A percentile compares a stretch with the other conserved stretches of the same genome.
Evolutionary conservation across 2,888 invertebrate species (phyloP).

Genomic region (Oligia fasciuncula): DNA sequence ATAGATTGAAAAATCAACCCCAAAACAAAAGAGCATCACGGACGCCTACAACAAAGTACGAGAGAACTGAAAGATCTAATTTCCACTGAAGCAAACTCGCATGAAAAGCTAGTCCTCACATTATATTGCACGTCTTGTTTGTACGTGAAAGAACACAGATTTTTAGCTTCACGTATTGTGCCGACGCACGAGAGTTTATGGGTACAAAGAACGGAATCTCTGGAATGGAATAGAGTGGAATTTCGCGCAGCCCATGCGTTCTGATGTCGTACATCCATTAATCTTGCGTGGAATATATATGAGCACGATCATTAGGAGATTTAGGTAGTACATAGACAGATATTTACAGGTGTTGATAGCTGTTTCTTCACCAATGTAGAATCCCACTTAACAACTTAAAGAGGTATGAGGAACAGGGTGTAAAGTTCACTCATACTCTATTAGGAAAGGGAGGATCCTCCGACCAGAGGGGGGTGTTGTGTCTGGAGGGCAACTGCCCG

Average conservation of each 20-base stretch:
- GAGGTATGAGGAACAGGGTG: no score
- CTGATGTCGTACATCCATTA: constrained; percentile 44
- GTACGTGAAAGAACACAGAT: constrained; percentile 37
- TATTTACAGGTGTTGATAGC: background rate
- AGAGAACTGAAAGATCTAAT: background rate
- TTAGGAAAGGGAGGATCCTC: no score
- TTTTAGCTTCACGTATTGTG: constrained; percentile 38
- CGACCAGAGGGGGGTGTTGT: no score
- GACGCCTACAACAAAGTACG: background rate
- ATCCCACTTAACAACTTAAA: no score
- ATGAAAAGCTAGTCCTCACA: background rate
- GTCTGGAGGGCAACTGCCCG: no score
- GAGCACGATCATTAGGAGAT: constrained; percentile 20
- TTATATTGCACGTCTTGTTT: constrained; percentile 27
- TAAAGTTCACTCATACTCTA: no score
- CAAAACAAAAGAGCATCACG: background rate
- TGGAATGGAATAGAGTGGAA: constrained; percentile 44
- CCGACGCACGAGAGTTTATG: constrained; percentile 22
- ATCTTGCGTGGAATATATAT: constrained; percentile 46
- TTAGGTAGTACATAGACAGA: background rate
- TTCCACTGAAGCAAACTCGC: background rate
- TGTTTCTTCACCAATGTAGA: background rate
- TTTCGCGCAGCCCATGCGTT: constrained; percentile 38
- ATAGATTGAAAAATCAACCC: background rate
- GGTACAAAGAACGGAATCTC: constrained; percentile 39